Evolutionary conservation across 2,113 vertebrate genomes (phyloP).

Genomic region (Mormyrus iriodes): DNA sequence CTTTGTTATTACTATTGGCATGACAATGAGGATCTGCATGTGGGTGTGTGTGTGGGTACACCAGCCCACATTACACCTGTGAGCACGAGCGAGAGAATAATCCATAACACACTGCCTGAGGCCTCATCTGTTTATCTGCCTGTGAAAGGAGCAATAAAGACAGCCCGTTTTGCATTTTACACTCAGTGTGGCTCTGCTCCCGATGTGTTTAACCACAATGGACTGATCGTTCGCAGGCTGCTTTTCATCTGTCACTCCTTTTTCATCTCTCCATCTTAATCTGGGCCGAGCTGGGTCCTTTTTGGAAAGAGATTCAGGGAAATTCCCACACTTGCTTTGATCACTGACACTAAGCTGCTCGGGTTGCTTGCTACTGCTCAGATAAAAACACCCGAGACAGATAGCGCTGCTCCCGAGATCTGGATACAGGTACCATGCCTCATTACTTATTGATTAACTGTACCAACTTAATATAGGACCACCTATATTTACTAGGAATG

Average conservation of each 20-base stretch:
- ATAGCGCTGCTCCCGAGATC: background rate
- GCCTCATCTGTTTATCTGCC: background rate
- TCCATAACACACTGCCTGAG: background rate
- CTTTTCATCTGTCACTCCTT: conserved; percentile 15
- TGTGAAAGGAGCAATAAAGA: background rate
- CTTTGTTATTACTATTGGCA: background rate
- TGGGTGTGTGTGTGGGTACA: background rate
- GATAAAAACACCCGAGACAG: background rate
- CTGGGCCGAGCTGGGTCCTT: background rate
- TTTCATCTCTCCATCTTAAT: conserved; percentile 10
- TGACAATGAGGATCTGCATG: background rate
- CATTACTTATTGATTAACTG: background rate
- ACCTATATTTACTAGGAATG: background rate
- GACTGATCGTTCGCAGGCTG: background rate
- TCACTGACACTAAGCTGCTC: background rate
- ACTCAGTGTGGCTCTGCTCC: background rate
- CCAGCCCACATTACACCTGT: background rate
- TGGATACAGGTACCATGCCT: background rate
- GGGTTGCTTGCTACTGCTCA: background rate
- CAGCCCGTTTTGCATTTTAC: background rate
- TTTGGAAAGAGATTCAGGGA: background rate
- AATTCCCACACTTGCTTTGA: conserved; percentile 1
- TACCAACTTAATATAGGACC: background rate
- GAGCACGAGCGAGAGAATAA: background rate
- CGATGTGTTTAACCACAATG: background rate